Conservation (phyloP, 2,888 invertebrate genomes). For the Tachina fera region DNA sequence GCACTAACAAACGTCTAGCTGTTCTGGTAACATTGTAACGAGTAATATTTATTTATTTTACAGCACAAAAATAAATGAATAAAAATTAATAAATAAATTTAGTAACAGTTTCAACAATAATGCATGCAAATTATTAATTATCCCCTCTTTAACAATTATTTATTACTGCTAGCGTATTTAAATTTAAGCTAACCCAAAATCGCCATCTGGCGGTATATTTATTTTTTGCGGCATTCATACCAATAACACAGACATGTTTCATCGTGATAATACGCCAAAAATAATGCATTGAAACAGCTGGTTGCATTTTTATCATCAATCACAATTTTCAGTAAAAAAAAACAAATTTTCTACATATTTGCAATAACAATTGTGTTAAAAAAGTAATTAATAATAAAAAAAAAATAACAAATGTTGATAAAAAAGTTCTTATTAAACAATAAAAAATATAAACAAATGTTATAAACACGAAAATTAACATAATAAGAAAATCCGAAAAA, state of each 20-base stretch:
- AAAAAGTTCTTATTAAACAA: conserved; percentile 38
- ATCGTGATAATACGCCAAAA: conserved; percentile 1
- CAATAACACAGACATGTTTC: conserved; percentile 11
- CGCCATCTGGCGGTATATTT: too few species aligned
- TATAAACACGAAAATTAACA: conserved; percentile 7
- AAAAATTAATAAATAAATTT: too few species aligned
- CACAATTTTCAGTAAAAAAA: conserved; percentile 44
- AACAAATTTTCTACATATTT: conserved; percentile 32
- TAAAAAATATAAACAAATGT: conserved; percentile 32
- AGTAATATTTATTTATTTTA: too few species aligned
- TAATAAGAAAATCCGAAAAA: background rate
- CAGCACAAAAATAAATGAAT: too few species aligned
- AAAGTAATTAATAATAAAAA: conserved; percentile 11
- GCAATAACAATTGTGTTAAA: conserved; percentile 27
- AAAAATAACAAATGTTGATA: conserved; percentile 22
- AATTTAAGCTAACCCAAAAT: too few species aligned
- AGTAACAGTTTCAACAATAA: too few species aligned
- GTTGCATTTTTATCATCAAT: conserved; percentile 54
- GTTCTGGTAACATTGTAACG: too few species aligned
- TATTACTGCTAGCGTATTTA: too few species aligned
- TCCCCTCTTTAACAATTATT: too few species aligned
- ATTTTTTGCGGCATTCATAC: too few species aligned
- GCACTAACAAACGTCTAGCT: background rate
- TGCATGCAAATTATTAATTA: too few species aligned
- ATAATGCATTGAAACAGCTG: conserved; percentile 41